Conservation (phyloP, 2,113 vertebrate species). For the Nanger granti region DNA sequence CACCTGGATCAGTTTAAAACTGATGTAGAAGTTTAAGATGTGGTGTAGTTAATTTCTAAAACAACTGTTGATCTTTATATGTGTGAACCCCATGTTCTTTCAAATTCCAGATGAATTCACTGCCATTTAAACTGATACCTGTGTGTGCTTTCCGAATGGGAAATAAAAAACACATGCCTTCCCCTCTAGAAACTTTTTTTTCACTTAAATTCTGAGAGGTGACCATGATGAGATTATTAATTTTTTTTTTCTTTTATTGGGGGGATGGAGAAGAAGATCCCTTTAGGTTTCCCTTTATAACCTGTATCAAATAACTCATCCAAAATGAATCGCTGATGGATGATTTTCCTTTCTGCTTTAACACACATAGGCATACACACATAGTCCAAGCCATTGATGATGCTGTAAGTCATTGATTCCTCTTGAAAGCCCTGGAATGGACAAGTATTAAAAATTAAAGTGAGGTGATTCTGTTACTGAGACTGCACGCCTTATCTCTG, state of each 20-base stretch:
- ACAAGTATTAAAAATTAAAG: slow-evolving; percentile 74
- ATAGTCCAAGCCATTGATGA: slow-evolving; percentile 34
- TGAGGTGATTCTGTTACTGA: slow-evolving; percentile 54
- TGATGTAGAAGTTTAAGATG: slow-evolving; percentile 71
- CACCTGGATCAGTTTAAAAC: slow-evolving; percentile 81
- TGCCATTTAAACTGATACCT: slow-evolving; percentile 50
- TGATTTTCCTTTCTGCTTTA: slow-evolving; percentile 20
- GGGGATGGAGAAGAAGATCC: background rate
- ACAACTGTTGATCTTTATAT: slow-evolving; percentile 73
- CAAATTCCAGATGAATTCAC: slow-evolving; percentile 60
- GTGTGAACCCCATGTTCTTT: slow-evolving; percentile 59
- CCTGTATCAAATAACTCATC: slow-evolving; percentile 2
- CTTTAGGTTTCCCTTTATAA: background rate
- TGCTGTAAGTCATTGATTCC: slow-evolving; percentile 51
- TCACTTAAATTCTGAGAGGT: slow-evolving; percentile 18
- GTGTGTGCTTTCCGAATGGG: slow-evolving; percentile 33
- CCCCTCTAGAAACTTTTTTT: slow-evolving; percentile 16
- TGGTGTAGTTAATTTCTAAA: slow-evolving; percentile 77
- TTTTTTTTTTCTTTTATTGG: background rate
- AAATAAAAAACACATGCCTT: slow-evolving; percentile 54
- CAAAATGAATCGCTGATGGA: slow-evolving; percentile 12
- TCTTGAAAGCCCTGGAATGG: slow-evolving; percentile 60
- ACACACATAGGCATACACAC: background rate
- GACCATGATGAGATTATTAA: slow-evolving; percentile 37
- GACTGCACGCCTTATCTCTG: slow-evolving; percentile 63